These are phyloP conservation scores for Lucilia cuprina DNA, from an alignment of 1,140 invertebrate genomes.

Conservation along the genomic window DNA sequence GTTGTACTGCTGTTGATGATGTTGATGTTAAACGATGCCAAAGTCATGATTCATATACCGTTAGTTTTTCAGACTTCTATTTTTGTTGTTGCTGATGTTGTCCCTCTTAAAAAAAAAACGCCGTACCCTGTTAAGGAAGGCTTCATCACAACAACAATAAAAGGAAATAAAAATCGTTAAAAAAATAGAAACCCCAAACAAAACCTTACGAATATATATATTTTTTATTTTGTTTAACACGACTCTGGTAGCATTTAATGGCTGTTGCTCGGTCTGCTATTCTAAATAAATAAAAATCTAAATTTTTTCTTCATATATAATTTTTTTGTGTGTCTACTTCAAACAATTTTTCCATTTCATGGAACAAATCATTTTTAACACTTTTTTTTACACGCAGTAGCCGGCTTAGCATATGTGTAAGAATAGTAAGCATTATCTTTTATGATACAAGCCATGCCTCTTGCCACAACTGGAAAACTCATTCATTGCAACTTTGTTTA, in stretches of 20 bases:
- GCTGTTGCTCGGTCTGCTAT: background rate
- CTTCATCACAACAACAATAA: background rate
- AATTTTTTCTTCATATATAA: background rate
- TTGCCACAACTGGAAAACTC: too few species aligned
- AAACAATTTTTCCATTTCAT: background rate
- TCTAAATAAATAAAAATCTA: background rate
- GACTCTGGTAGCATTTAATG: background rate
- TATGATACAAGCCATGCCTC: background rate
- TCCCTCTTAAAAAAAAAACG: background rate
- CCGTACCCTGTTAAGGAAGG: too few species aligned
- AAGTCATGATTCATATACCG: conserved; percentile 62
- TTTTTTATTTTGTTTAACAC: background rate
- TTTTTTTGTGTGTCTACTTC: too few species aligned
- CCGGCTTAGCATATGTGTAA: too few species aligned
- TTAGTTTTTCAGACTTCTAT: conserved; percentile 47
- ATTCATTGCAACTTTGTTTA: background rate
- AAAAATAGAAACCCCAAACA: background rate
- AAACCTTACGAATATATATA: background rate
- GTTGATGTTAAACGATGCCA: conserved; percentile 49
- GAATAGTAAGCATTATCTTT: background rate
- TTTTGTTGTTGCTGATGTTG: background rate
- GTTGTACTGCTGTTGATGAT: background rate
- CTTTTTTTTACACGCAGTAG: background rate
- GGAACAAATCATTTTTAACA: conserved; percentile 17
- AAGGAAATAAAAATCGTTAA: background rate